phyloP scores from a whole-genome alignment of 2,797 vertebrate species.

The Rhincodon typus region DNA sequence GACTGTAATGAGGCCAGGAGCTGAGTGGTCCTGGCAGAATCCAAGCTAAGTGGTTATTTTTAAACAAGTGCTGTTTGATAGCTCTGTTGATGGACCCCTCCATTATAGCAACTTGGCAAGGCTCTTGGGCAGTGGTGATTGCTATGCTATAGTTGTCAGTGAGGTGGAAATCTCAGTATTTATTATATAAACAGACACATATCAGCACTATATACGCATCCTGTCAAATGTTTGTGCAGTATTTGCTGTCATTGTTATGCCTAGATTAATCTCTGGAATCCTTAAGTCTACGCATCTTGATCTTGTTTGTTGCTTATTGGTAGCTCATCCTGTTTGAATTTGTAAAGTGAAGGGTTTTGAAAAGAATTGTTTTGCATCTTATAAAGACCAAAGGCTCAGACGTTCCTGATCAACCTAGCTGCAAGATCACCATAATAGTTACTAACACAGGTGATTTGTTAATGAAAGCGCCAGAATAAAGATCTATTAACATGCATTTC shows the following conservation, averaged over 20 bases:
- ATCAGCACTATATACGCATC: not conserved
- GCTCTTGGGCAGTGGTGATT: too few species aligned
- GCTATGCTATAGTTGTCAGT: not conserved
- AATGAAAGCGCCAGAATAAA: too few species aligned
- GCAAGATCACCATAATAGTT: not conserved
- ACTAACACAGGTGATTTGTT: not conserved
- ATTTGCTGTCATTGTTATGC: not conserved
- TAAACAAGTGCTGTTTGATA: too few species aligned
- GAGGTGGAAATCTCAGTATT: not conserved
- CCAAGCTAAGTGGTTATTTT: too few species aligned
- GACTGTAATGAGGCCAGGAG: too few species aligned
- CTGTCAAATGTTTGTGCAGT: not conserved
- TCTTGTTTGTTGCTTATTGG: not conserved
- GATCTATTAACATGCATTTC: too few species aligned
- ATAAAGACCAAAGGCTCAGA: not conserved
- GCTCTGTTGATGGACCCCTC: too few species aligned
- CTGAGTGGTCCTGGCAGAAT: too few species aligned
- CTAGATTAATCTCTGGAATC: not conserved
- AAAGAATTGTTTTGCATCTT: not conserved
- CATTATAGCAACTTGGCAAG: too few species aligned
- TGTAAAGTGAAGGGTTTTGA: not conserved
- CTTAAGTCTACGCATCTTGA: not conserved
- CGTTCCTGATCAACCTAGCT: not conserved
- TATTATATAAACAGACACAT: not conserved
- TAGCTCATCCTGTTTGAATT: not conserved